A percentile compares a stretch with the other conserved stretches of the same genome.
phyloP scores from a whole-genome alignment of 1,140 invertebrate genomes.

The Batillaria attramentaria region DNA sequence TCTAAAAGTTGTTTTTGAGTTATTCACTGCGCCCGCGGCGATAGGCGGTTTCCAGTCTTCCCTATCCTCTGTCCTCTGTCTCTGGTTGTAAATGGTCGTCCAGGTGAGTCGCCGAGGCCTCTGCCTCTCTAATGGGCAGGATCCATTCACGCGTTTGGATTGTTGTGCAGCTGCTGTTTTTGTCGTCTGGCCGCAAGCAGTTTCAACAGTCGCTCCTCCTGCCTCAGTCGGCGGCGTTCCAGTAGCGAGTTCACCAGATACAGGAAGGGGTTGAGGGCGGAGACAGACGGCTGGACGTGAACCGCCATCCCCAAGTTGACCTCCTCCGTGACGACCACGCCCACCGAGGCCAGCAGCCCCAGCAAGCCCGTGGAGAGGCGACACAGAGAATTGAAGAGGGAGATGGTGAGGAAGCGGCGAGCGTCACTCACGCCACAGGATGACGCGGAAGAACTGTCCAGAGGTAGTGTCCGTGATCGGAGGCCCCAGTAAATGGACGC shows the following conservation, averaged over 20 bases:
- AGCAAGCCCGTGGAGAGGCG: not conserved
- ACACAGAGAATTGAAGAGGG: no score
- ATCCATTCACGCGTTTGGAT: no score
- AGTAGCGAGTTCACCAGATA: not conserved
- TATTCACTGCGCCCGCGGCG: no score
- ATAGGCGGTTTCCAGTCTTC: no score
- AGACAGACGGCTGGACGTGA: not conserved
- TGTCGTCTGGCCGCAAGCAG: no score
- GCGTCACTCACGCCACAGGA: not conserved
- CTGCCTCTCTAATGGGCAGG: no score
- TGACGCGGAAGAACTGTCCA: no score
- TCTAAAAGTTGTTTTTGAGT: no score
- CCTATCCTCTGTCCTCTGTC: no score
- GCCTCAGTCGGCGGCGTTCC: not conserved
- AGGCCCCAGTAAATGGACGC: not conserved
- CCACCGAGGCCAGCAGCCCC: not conserved
- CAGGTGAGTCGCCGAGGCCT: no score
- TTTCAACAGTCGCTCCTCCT: not conserved
- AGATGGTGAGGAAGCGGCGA: not conserved
- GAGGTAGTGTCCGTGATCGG: not conserved
- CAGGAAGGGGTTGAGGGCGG: not conserved
- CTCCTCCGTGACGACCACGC: not conserved
- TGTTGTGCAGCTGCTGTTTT: no score
- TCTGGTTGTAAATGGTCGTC: no score
- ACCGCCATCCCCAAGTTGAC: not conserved